A percentile compares a stretch with the other conserved stretches of the same genome.
phyloP scores from a whole-genome alignment of 2,797 vertebrate genomes.

The Huso huso region DNA sequence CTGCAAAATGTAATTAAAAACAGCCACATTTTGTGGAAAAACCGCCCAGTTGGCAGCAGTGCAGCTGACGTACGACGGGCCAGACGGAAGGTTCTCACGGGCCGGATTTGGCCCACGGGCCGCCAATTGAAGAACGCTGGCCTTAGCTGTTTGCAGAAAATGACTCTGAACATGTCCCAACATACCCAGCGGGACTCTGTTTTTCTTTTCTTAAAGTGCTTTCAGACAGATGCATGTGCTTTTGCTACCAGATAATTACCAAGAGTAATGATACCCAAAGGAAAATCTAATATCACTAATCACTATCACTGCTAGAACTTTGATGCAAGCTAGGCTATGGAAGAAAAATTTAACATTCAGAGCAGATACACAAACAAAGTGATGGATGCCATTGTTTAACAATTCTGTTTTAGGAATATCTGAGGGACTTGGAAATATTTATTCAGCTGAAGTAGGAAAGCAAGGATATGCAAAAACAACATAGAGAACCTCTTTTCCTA shows the following conservation, averaged over 20 bases:
- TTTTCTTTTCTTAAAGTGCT: neutral
- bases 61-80: too few species aligned
- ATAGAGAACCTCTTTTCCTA: too few species aligned
- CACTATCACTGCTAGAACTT: neutral
- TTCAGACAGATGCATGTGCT: neutral
- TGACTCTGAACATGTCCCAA: neutral
- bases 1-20: too few species aligned
- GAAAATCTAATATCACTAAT: neutral
- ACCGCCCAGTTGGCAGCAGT: too few species aligned
- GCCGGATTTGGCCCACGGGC: too few species aligned
- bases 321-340: neutral
- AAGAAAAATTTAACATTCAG: neutral
- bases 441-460: too few species aligned
- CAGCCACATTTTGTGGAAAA: too few species aligned
- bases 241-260: neutral
- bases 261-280: neutral
- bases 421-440: neutral
- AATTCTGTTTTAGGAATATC: neutral
- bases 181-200: neutral
- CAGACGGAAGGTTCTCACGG: too few species aligned
- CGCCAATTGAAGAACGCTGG: too few species aligned
- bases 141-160: neutral
- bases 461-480: too few species aligned
- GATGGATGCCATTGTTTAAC: neutral
- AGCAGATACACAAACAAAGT: neutral